These are phyloP conservation scores for Vimba vimba DNA, from an alignment of 2,113 vertebrate species.

Conservation along the genomic window DNA sequence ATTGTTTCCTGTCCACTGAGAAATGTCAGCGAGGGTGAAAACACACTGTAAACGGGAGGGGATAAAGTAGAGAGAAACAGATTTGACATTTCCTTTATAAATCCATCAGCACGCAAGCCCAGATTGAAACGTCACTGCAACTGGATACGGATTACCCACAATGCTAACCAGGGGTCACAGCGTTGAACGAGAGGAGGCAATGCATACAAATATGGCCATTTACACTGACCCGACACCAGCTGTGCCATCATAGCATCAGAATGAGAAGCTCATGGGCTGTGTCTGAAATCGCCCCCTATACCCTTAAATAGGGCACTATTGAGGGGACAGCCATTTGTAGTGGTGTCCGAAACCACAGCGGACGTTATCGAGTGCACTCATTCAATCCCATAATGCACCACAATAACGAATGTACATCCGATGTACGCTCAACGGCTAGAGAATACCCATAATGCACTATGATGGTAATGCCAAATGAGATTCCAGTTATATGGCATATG, in stretches of 20 bases:
- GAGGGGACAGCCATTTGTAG: no score
- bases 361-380: no score
- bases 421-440: no score
- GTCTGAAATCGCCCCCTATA: no score
- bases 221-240: constrained; percentile 10
- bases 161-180: constrained; percentile 24
- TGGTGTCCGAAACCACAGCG: no score
- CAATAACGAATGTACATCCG: no score
- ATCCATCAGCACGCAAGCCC: constrained; percentile 42
- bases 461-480: no score
- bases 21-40: not conserved
- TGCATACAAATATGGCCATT: not conserved
- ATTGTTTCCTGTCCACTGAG: not conserved
- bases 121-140: constrained; percentile 8
- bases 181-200: not conserved
- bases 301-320: no score
- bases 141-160: constrained; percentile 41
- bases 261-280: not conserved
- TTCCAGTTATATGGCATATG: no score
- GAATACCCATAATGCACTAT: no score
- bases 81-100: constrained; percentile 53
- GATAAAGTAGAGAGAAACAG: not conserved
- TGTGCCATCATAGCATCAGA: not conserved
- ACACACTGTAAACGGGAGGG: not conserved
- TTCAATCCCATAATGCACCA: no score